phyloP scores from a whole-genome alignment of 2,888 invertebrate species.

The Autographa gamma region DNA sequence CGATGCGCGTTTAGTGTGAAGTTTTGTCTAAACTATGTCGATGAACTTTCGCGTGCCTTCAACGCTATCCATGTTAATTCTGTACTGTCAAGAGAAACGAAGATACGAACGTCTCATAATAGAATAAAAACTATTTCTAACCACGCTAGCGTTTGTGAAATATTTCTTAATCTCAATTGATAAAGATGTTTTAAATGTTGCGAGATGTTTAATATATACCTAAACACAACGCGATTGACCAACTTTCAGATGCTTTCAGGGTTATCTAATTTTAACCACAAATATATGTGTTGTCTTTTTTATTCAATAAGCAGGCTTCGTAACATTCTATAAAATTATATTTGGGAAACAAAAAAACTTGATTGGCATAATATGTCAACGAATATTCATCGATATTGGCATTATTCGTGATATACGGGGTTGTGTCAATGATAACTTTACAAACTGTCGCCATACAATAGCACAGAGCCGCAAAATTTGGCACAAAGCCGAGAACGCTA shows the following conservation, averaged over 20 bases:
- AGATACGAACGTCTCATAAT: background rate
- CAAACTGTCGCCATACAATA: slow-evolving; percentile 4
- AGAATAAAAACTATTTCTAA: background rate
- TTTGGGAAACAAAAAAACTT: background rate
- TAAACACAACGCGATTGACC: background rate
- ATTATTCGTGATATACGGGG: background rate
- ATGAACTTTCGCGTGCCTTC: slow-evolving; percentile 15
- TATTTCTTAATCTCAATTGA: slow-evolving; percentile 4
- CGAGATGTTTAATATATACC: background rate
- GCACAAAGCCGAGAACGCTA: slow-evolving; percentile 4
- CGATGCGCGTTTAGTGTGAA: slow-evolving; percentile 3
- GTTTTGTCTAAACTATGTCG: background rate
- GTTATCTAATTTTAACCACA: slow-evolving; percentile 1
- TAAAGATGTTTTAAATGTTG: slow-evolving; percentile 2
- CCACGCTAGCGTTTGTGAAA: background rate
- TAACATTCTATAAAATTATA: background rate
- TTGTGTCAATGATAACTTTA: slow-evolving; percentile 2
- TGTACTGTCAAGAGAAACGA: background rate
- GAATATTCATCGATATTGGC: slow-evolving; percentile 1
- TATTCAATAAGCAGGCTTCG: background rate
- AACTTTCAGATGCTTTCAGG: slow-evolving; percentile 4
- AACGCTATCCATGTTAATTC: background rate
- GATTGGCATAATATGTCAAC: background rate
- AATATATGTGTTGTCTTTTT: slow-evolving; percentile 1
- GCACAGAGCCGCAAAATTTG: background rate